These are phyloP conservation scores for Neodontobutis hainanensis DNA, from an alignment of 2,113 vertebrate genomes.

Conservation along the genomic window DNA sequence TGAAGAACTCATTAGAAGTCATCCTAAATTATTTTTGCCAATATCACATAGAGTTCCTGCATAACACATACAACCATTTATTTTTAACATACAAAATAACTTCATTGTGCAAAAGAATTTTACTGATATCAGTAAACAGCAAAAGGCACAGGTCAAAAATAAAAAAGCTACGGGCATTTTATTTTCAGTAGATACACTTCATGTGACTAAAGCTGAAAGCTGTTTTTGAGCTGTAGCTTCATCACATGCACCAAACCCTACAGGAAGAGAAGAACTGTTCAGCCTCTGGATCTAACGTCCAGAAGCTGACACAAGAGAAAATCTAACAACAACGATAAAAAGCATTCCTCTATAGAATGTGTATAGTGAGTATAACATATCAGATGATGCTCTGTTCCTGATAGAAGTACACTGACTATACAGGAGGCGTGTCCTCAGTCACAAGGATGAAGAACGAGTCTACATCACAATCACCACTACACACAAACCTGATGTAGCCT, in stretches of 20 bases:
- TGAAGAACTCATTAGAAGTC: too few relatives aligned
- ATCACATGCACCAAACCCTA: slow-evolving; percentile 54
- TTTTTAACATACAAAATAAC: too few relatives aligned
- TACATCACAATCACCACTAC: background rate
- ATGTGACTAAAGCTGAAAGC: slow-evolving; percentile 4
- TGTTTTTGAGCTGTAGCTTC: slow-evolving; percentile 24
- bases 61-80: too few relatives aligned
- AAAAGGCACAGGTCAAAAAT: background rate
- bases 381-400: background rate
- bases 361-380: background rate
- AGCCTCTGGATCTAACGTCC: slow-evolving; percentile 5
- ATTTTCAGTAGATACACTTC: slow-evolving; percentile 39
- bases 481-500: slow-evolving; percentile 47
- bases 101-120: background rate
- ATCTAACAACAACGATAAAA: background rate
- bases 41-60: too few relatives aligned
- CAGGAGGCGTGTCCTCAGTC: too few relatives aligned
- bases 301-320: background rate
- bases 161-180: slow-evolving; percentile 22
- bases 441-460: background rate
- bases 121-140: background rate
- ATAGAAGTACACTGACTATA: background rate
- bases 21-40: too few relatives aligned
- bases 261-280: slow-evolving; percentile 4
- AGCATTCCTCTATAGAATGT: background rate